A percentile compares a stretch with the other conserved stretches of the same genome.
phyloP scores from a whole-genome alignment of 2,888 invertebrate genomes.

The Pheosia tremula region DNA sequence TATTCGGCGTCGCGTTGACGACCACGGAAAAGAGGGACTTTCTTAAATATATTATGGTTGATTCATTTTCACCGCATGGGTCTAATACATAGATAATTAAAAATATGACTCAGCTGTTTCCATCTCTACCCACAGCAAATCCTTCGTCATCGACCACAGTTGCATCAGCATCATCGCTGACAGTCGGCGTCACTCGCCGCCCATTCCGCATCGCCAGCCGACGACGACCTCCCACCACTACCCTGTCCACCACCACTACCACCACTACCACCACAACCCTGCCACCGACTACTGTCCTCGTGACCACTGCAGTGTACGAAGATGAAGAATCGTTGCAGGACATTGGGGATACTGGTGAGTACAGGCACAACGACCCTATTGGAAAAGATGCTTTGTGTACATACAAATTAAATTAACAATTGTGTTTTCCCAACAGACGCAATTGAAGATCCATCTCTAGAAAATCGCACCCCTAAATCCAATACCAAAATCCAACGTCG shows the following conservation, averaged over 20 bases:
- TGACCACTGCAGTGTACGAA: conserved; percentile 37
- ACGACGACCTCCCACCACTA: conserved; percentile 48
- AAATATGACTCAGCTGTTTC: not conserved
- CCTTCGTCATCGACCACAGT: conserved; percentile 18
- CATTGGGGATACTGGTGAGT: conserved; percentile 65
- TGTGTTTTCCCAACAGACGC: conserved; percentile 51
- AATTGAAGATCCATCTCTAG: conserved; percentile 65
- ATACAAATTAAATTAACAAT: no score
- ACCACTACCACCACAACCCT: conserved; percentile 40
- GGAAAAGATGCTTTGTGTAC: no score
- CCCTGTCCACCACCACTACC: conserved; percentile 36
- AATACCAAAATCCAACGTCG: conserved; percentile 62
- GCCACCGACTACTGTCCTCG: conserved; percentile 14
- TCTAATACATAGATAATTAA: no score
- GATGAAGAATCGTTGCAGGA: conserved; percentile 71
- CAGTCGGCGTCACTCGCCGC: conserved; percentile 49
- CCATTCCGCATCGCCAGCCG: conserved; percentile 70
- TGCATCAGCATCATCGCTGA: conserved; percentile 29
- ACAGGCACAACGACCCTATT: no score
- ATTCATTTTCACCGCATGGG: no score
- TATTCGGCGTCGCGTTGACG: no score
- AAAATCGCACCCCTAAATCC: conserved; percentile 44
- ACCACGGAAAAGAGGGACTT: no score
- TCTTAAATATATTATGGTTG: no score
- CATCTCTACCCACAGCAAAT: conserved; percentile 8